A percentile compares a stretch with the other conserved stretches of the same genome.
phyloP scores from a whole-genome alignment of 2,888 invertebrate species.

The Hypena proboscidalis region DNA sequence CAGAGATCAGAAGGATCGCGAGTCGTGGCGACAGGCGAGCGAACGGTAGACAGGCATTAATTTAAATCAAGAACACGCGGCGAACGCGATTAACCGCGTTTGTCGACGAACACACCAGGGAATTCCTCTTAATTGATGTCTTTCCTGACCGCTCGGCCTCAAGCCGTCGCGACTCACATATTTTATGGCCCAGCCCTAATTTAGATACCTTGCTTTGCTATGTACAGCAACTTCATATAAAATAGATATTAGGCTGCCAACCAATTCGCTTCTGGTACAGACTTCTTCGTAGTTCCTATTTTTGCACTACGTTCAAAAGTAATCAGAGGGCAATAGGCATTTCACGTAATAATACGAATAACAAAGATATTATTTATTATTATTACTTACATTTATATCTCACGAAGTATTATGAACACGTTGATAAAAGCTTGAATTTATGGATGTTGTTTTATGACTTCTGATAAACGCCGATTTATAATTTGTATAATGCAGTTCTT shows the following conservation, averaged over 20 bases:
- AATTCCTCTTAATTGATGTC: constrained; percentile 21
- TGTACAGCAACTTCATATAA: constrained; percentile 31
- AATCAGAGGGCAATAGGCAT: constrained; percentile 37
- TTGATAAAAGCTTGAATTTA: not conserved
- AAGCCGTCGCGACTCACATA: not conserved
- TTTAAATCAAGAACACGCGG: constrained; percentile 30
- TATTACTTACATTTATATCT: constrained; percentile 11
- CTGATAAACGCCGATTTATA: not conserved
- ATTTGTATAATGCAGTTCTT: not conserved
- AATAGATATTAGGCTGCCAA: constrained; percentile 32
- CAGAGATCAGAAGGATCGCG: constrained; percentile 39
- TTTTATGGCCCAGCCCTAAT: constrained; percentile 15
- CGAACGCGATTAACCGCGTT: constrained; percentile 19
- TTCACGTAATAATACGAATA: constrained; percentile 39
- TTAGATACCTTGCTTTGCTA: constrained; percentile 51
- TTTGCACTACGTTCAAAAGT: constrained; percentile 43
- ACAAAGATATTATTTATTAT: constrained; percentile 22
- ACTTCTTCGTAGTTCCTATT: constrained; percentile 60
- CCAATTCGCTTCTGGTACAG: constrained; percentile 20
- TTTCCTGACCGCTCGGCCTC: constrained; percentile 9
- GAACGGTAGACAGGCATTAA: constrained; percentile 33
- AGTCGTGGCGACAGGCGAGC: constrained; percentile 28
- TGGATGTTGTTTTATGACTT: constrained; percentile 1
- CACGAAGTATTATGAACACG: not conserved
- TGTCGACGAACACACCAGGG: constrained; percentile 8